Conservation (phyloP, 1,140 invertebrate genomes). For the Hypothenemus hampei region DNA sequence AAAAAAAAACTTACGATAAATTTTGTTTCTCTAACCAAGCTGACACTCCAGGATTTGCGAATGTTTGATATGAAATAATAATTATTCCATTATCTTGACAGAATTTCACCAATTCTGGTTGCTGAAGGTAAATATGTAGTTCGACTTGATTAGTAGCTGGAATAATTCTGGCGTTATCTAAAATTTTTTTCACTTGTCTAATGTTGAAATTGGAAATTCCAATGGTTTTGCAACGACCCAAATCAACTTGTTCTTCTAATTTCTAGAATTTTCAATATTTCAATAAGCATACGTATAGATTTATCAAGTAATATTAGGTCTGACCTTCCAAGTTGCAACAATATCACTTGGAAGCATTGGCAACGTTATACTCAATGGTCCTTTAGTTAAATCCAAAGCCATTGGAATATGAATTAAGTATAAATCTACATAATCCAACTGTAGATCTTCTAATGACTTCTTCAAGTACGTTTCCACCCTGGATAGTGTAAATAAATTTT, state of each 20-base stretch:
- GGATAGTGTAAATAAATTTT: neutral
- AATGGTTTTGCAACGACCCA: constrained; percentile 59
- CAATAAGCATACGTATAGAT: neutral
- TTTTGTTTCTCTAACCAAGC: neutral
- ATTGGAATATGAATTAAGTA: constrained; percentile 82
- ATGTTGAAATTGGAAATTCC: constrained; percentile 75
- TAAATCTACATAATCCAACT: constrained; percentile 76
- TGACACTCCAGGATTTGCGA: constrained; percentile 63
- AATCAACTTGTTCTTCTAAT: constrained; percentile 66
- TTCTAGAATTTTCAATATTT: constrained; percentile 45
- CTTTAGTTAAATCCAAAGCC: constrained; percentile 49
- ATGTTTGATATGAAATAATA: constrained; percentile 76
- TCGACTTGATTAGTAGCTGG: constrained; percentile 73
- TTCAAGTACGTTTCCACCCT: constrained; percentile 30
- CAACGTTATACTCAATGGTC: constrained; percentile 44
- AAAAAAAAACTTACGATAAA: neutral
- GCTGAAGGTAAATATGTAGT: constrained; percentile 76
- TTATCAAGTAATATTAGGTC: no score
- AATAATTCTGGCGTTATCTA: constrained; percentile 57
- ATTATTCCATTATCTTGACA: constrained; percentile 65
- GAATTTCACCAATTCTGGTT: constrained; percentile 66
- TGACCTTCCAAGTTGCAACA: constrained; percentile 82
- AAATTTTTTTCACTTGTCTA: constrained; percentile 59
- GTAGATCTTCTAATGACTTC: constrained; percentile 55
- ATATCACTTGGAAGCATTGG: constrained; percentile 60